Base-by-base conservation (phyloP, 2,888 invertebrate genomes). In the Polyploca ridens region DNA sequence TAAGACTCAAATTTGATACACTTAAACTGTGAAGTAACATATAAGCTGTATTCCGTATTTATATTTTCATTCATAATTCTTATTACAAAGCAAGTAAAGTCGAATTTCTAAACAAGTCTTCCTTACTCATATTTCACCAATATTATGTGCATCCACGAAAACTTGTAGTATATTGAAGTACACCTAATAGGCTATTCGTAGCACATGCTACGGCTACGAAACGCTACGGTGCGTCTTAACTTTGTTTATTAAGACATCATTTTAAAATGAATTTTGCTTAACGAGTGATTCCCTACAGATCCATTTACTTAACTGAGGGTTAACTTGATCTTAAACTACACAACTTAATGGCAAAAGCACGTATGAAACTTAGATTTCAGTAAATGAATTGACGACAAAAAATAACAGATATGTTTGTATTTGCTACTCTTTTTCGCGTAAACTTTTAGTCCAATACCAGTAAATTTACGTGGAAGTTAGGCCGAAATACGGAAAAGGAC, bases 191-290 rank as follows among this genome's bases (percentile, higher is more conserved):
- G 71, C 76, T 71, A 81, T 81, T 76, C 81, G 82, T 84, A 84
- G 81, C 83, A 81, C 71, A 74, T 82, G 82, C 82, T 84, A 83
- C 83, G 44, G 66, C 71, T 69, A 69, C 69, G 67, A 14, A 49
- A 16, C 10, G 64, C 72, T 69, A 69, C 71, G 65, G 16, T 16
- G 16, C 46, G 44, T 64, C 65, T 60, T 38, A 60, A 62, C 59
- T 62, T 65, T 59, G 59, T 58, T 33, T 58, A 62, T 63, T 63
- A 63, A 66, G 5, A 66, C 62, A 49, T 62, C 58, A 66, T 63
- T 49, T 64, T 61, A 27, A 35, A 60, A 61, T 61, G 35, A 60
- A 61, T 60, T 64, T 64, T 6, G 14, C 33, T 35, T 8, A 59
- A 61, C 49, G 7, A 49, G 8, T 13, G 49, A 3, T 16, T 16